Evolutionary conservation across 2,888 invertebrate genomes (phyloP), one percentile per base, ranked within the genome.

Genomic region (Rutpela maculata): DNA sequence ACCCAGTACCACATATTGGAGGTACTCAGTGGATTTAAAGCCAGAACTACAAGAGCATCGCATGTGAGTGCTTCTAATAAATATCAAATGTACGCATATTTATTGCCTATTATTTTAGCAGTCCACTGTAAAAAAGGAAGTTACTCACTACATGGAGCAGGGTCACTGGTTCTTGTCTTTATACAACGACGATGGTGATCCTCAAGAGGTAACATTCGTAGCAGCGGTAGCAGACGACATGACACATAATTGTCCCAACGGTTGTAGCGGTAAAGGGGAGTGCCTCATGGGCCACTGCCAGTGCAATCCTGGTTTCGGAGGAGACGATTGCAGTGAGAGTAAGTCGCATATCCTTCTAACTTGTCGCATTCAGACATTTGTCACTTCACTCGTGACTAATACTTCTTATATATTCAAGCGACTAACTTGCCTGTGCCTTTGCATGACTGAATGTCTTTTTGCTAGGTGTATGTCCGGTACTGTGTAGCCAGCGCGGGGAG

Each of bases 321-420:
- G 99, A 43, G 96, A 97, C 83, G 98, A 98, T 89, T 99, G 99
- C 90, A 97, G 97, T 89, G 97, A 98, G 90, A 98, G 99, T 96
- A 92, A 93, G 95, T 92, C 31, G 65, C n/a, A n/a, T 69, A 63
- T 26, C 75, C 68, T 19, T 63, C 22, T 31, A 55, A 74, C 66
- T n/a, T 57, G 35, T 56, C 22, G 11, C 18, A 38, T 50, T 57
- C 35, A 63, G 59, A 38, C 60, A 10, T 56, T 19, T 18, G 31
- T 59, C 68, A 55, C 60, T 43, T 17, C 69, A 50, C 19, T 38
- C 55, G 19, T 66, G 7, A 65, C 19, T 74, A 66, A 57, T 22
- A 67, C 9, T 50, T 75, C 50, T 57, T 31, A 43, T n/a, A 66
- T 68, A 67, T 57, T 66, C 57, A 31, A 55, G 72, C 72, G 17